Evolutionary conservation across 1,140 invertebrate species (phyloP), one percentile per base, ranked within the genome.

Genomic region (Brachionus calyciflorus): DNA sequence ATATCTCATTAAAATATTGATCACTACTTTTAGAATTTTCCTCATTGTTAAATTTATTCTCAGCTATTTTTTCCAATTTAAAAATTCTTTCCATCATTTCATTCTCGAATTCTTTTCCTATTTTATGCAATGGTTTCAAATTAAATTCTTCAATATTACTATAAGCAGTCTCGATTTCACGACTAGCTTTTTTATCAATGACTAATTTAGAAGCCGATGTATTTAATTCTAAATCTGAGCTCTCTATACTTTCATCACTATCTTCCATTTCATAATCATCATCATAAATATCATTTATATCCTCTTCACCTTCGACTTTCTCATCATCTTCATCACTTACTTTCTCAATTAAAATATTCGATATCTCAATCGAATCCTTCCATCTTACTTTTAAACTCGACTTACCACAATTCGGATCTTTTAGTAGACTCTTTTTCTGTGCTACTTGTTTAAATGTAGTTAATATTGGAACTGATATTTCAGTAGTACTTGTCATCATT

Each of bases 321-420:
- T 73, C 69, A 21, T 73, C 69, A 28, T 73, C 46, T 21, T 55
- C 33, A 49, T 73, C 46, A 24, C 33, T 7, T 19, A 40, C 69
- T 24, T 73, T 51, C 3, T 73, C 69, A 12, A 51, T 55, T 6
- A 73, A n/a, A 24, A 73, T 55, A 17, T 73, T 73, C 12, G 69
- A 73, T 33, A 73, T 73, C 28, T 73, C 69, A 51, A 73, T 73
- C 28, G 51, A 51, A 37, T 73, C 69, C n/a, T 73, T 73, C 69
- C 69, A 73, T 51, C 69, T 10, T 14, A 73, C 69, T 51, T 73
- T 73, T 12, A 73, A 33, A 24, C 60, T 65, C 3, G 37, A 44
- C 9, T 65, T 65, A 10, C 60, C 60, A 9, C 37, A 37, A 0
- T 17, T 12, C 9, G 60, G 40, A 37, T 65, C 60, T 46, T 65